Percentiles rank a stretch among this genome's conserved stretches.
These are phyloP conservation scores for Drosophila arawakana DNA, from an alignment of 1,140 invertebrate genomes.

Conservation along the genomic window DNA sequence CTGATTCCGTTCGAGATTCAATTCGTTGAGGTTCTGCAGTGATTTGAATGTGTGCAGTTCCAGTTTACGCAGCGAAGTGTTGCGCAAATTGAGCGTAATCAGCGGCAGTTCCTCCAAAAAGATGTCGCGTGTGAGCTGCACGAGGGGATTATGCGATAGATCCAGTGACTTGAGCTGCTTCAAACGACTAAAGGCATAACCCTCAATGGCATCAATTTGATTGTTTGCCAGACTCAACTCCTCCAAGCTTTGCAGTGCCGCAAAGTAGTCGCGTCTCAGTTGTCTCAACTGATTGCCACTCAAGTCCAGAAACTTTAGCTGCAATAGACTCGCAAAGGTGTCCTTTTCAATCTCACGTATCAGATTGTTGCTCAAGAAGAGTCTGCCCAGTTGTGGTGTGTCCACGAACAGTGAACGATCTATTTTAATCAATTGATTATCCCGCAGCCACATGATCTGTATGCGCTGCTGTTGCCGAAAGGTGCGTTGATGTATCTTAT, in stretches of 20 bases:
- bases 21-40: conserved; percentile 88
- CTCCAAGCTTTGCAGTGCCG: conserved; percentile 87
- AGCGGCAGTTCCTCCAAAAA: conserved; percentile 88
- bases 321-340: conserved; percentile 90
- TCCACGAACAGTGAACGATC: conserved; percentile 90
- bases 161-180: conserved; percentile 88
- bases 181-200: conserved; percentile 87
- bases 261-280: conserved; percentile 88
- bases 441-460: conserved; percentile 93
- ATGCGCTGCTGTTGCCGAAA: conserved; percentile 91
- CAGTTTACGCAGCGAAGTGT: conserved; percentile 86
- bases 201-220: conserved; percentile 87
- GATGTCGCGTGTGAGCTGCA: conserved; percentile 86
- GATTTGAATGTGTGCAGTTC: conserved; percentile 88
- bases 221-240: conserved; percentile 89
- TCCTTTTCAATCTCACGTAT: conserved; percentile 92
- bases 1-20: conserved; percentile 90
- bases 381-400: conserved; percentile 89
- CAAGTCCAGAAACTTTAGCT: conserved; percentile 91
- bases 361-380: conserved; percentile 93
- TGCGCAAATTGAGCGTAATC: conserved; percentile 86
- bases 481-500: conserved; percentile 90
- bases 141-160: conserved; percentile 88
- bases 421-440: conserved; percentile 91
- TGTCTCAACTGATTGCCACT: conserved; percentile 90